Conservation (phyloP, 1,140 invertebrate genomes). For the Centruroides vittatus region DNA sequence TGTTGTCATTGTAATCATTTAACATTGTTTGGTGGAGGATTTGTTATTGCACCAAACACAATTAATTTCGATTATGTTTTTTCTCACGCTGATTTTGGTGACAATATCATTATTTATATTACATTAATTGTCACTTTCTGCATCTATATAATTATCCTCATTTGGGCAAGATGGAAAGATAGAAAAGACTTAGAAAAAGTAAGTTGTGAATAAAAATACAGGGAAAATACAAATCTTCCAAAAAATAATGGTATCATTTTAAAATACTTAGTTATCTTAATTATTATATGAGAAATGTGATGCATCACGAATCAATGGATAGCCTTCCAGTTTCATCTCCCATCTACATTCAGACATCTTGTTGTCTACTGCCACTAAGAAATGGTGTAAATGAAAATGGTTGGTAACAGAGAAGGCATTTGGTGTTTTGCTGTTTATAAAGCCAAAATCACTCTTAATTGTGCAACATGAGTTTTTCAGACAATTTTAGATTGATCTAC, state of each 20-base stretch:
- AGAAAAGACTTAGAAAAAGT: slow-evolving; percentile 9
- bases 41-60: slow-evolving; percentile 29
- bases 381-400: too few species aligned
- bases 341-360: too few species aligned
- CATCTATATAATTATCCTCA: not conserved
- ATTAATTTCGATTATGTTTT: slow-evolving; percentile 33
- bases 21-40: slow-evolving; percentile 30
- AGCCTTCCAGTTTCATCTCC: too few species aligned
- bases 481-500: too few species aligned
- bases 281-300: too few species aligned
- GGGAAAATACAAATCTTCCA: not conserved
- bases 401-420: too few species aligned
- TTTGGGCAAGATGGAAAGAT: slow-evolving; percentile 13
- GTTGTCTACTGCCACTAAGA: too few species aligned
- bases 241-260: not conserved
- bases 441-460: too few species aligned
- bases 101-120: slow-evolving; percentile 10
- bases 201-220: not conserved
- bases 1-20: slow-evolving; percentile 22
- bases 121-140: slow-evolving; percentile 7
- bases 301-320: too few species aligned
- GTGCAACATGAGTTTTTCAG: too few species aligned
- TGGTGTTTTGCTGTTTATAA: too few species aligned
- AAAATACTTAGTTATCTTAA: too few species aligned
- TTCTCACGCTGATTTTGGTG: slow-evolving; percentile 19